Conservation (phyloP, 2,888 invertebrate genomes). For the Carabus problematicus region DNA sequence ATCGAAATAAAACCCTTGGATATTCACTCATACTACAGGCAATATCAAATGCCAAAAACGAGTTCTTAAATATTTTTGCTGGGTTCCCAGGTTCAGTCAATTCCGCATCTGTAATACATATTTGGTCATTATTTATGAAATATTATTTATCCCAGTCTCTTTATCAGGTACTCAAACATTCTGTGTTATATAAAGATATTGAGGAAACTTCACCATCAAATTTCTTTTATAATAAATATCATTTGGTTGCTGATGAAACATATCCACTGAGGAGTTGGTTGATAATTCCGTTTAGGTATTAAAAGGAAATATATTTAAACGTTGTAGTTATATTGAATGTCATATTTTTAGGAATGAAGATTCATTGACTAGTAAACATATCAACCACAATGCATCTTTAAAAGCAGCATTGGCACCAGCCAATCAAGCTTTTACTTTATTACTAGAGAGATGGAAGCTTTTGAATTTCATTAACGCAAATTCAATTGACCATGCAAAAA, state of each 20-base stretch:
- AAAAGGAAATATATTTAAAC: not conserved
- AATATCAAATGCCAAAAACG: slow-evolving; percentile 21
- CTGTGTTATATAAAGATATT: slow-evolving; percentile 27
- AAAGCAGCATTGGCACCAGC: not conserved
- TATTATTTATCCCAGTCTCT: not conserved
- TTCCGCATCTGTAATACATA: slow-evolving; percentile 14
- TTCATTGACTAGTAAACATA: slow-evolving; percentile 1
- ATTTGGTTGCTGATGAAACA: slow-evolving; percentile 18
- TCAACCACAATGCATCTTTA: slow-evolving; percentile 14
- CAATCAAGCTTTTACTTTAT: slow-evolving; percentile 3
- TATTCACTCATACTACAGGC: slow-evolving; percentile 24
- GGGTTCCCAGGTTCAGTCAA: slow-evolving; percentile 20
- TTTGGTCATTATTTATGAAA: not conserved
- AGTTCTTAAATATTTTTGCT: slow-evolving; percentile 24
- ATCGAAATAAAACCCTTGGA: slow-evolving; percentile 21
- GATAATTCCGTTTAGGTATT: slow-evolving; percentile 22
- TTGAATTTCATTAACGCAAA: slow-evolving; percentile 20
- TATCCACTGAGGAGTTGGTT: slow-evolving; percentile 27
- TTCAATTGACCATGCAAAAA: not conserved
- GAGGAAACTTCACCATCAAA: slow-evolving; percentile 9
- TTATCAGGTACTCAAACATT: slow-evolving; percentile 20
- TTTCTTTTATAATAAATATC: slow-evolving; percentile 29
- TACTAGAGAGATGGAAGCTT: slow-evolving; percentile 19
- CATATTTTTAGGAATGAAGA: slow-evolving; percentile 9
- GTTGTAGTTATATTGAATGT: not conserved